A percentile compares a stretch with the other conserved stretches of the same genome.
These are phyloP conservation scores for Diachasmimorpha longicaudata DNA, from an alignment of 1,140 invertebrate species.

Conservation along the genomic window DNA sequence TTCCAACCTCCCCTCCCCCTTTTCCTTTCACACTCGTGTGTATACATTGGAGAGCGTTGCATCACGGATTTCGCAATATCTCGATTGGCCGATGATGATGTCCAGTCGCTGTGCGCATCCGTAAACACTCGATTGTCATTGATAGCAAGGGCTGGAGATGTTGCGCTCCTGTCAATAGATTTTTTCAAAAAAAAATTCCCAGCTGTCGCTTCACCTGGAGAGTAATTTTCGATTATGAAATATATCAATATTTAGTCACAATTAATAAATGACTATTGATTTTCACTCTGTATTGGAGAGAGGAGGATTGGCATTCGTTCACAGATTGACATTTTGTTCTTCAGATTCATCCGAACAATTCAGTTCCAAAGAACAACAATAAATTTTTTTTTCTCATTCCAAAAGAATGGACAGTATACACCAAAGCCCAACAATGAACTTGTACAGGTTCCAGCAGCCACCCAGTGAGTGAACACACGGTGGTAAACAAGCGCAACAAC, in stretches of 20 bases:
- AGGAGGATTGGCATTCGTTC: too few relatives aligned
- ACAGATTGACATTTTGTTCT: too few relatives aligned
- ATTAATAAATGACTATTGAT: too few relatives aligned
- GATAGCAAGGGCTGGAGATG: not conserved
- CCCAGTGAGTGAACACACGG: constrained; percentile 49
- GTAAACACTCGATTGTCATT: constrained; percentile 6
- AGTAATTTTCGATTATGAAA: too few relatives aligned
- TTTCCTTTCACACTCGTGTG: not conserved
- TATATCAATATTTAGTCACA: too few relatives aligned
- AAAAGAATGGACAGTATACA: not conserved
- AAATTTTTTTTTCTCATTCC: too few relatives aligned
- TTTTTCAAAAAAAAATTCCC: too few relatives aligned
- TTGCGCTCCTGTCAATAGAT: not conserved
- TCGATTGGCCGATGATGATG: constrained; percentile 26
- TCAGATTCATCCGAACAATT: too few relatives aligned
- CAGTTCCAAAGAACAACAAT: too few relatives aligned
- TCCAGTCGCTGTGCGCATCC: not conserved
- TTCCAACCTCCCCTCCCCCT: not conserved
- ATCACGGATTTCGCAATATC: constrained; percentile 30
- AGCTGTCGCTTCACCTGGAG: not conserved
- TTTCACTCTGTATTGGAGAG: too few relatives aligned
- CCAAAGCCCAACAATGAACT: constrained; percentile 40
- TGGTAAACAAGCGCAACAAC: constrained; percentile 17
- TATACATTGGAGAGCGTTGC: constrained; percentile 15
- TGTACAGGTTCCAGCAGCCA: constrained; percentile 32